These are phyloP conservation scores for Meleagris gallopavo DNA, from an alignment of 2,113 vertebrate species.

Conservation along the genomic window DNA sequence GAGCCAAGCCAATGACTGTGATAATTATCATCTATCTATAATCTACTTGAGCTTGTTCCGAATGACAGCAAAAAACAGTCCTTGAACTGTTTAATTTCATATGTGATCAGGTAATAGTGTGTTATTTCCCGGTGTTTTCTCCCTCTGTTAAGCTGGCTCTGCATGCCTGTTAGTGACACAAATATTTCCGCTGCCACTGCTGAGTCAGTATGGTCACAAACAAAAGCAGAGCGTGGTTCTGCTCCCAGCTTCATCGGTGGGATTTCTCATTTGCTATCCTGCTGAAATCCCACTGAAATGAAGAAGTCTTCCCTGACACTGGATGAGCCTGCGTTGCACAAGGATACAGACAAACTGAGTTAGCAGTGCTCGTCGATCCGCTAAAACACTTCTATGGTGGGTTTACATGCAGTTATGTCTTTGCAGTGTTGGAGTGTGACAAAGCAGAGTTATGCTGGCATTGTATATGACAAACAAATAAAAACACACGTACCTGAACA, in stretches of 20 bases:
- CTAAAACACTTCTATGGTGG: neutral
- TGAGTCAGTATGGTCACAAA: rapidly evolving
- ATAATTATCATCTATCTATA: neutral
- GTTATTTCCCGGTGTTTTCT: neutral
- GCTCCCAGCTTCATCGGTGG: neutral
- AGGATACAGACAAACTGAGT: rapidly evolving
- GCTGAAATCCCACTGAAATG: neutral
- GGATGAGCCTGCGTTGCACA: rapidly evolving
- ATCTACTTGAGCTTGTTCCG: neutral
- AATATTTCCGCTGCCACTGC: neutral
- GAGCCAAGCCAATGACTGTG: neutral
- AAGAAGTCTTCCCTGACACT: neutral
- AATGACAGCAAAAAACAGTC: neutral
- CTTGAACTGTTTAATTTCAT: neutral
- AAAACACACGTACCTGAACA: neutral
- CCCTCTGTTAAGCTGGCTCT: neutral
- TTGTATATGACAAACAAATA: rapidly evolving
- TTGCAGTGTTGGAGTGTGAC: rapidly evolving
- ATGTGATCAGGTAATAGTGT: neutral
- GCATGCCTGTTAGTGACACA: neutral
- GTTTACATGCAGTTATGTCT: neutral
- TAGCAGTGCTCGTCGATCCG: neutral
- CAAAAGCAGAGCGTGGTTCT: neutral
- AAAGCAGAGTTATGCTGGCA: neutral
- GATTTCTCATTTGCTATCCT: neutral